Base-by-base conservation (phyloP, 2,113 vertebrate species). In the Gambusia holbrooki region DNA sequence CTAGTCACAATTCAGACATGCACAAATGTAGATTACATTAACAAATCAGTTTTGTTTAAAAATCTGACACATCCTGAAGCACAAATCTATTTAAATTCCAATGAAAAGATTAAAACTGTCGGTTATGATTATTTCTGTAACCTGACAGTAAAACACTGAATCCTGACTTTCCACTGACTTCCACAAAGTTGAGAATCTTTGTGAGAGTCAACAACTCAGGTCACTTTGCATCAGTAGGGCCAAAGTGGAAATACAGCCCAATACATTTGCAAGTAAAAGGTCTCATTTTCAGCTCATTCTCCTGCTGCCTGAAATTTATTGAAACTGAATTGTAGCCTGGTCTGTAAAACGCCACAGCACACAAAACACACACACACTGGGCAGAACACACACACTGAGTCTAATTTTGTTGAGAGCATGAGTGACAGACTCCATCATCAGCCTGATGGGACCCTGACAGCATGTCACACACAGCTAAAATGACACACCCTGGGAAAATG, bases 351-450 rank as follows among this genome's bases (percentile, higher is more conserved):
- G 2, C 27, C n/a, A 12, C 0, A 0, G 37, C 58, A 74, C 62
- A 66, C 51, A 74, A 45, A 37, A 69, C 33, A 19, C n/a, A 42
- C 64, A 72, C 42, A 64, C 8, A 37, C 17, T 51, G 11, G 27
- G 27, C 29, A 71, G 11, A 61, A 67, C 72, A 75, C 28, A 60
- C 68, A 42, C 64, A 69, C 27, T 73, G 66, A 19, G 42, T 75
- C 70, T 80, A 71, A 84, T 84, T 87, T 73, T 76, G 71, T 48
- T 58, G 75, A 61, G 42, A 66, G 77, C 63, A 81, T 84, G 84
- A 84, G 40, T 84, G 85, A 81, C 72, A 81, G 78, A 69, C 74
- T 87, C 72, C 65, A 81, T 84, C 74, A 84, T 84, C 75, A 69
- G 66, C 73, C 15, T 77, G 70, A 80, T 86, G 25, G 73, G 66